A percentile compares a stretch with the other conserved stretches of the same genome.
Evolutionary conservation across 1,140 invertebrate genomes (phyloP).

Genomic region (Panulirus ornatus): DNA sequence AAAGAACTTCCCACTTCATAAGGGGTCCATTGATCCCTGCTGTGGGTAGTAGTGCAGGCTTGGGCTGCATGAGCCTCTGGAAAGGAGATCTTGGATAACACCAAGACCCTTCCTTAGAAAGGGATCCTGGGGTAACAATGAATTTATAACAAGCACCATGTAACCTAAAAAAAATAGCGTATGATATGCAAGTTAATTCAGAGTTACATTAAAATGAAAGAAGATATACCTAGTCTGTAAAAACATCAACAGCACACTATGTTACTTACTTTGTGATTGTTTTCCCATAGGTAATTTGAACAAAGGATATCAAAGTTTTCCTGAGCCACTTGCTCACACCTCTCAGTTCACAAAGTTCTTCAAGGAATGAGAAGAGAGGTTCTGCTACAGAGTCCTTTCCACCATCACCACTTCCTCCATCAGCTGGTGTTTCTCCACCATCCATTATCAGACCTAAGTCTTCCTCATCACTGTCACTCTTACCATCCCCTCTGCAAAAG

Average conservation of each 20-base stretch:
- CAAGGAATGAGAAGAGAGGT: slow-evolving; percentile 89
- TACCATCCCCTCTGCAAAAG: slow-evolving; percentile 57
- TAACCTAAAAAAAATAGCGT: too few relatives aligned
- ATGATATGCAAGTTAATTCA: too few relatives aligned
- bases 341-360: slow-evolving; percentile 87
- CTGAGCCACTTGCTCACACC: slow-evolving; percentile 92
- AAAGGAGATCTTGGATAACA: too few relatives aligned
- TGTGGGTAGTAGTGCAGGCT: too few relatives aligned
- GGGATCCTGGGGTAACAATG: too few relatives aligned
- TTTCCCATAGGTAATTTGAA: slow-evolving; percentile 93
- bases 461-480: slow-evolving; percentile 75
- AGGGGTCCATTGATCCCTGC: too few relatives aligned
- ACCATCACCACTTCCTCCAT: slow-evolving; percentile 82
- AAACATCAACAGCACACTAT: background rate
- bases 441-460: slow-evolving; percentile 65
- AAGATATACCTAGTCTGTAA: too few relatives aligned
- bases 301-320: slow-evolving; percentile 92
- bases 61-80: too few relatives aligned
- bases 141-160: too few relatives aligned
- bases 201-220: too few relatives aligned
- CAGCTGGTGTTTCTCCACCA: slow-evolving; percentile 71
- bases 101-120: too few relatives aligned
- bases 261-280: slow-evolving; percentile 88
- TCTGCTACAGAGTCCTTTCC: slow-evolving; percentile 91
- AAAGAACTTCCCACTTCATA: too few relatives aligned